Evolutionary conservation across 2,113 vertebrate species (phyloP), one percentile per base, ranked within the genome.

Genomic region (Charina bottae): DNA sequence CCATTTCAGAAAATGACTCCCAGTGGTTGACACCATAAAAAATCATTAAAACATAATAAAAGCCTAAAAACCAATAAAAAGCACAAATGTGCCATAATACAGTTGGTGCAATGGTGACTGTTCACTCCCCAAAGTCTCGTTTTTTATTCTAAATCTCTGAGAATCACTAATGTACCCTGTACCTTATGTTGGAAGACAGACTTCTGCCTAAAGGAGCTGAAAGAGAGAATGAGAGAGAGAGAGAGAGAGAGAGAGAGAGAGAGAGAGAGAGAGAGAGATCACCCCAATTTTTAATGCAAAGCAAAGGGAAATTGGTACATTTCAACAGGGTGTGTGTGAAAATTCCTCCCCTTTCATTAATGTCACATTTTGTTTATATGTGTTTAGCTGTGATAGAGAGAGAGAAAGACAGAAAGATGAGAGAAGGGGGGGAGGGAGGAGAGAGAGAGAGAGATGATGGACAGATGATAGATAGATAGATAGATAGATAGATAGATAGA

Each of bases 181-280:
- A 26, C 26, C 26, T 64, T n/a, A n/a, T 64, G 26, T 64, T n/a
- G 62, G 62, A n/a, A n/a, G 26, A 62, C 23, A 60, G 23, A 62
- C 49, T 49, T 49, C 49, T 49, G 49, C 49, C 49, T 49, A 49
- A 49, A 49, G 49, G 49, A 49, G 49, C 49, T 49, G 4, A 49
- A 42, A 26, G 28, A 4, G 26, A n/a, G n/a, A n/a, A n/a, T n/a
- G 24, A 4, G 60, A 0, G 60, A 1, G 24, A 1, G 10, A 0
- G 10, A 4, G 10, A 49, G 6, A 49, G 49, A 49, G 49, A 49
- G 6, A 49, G 24, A 4, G 60, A 0, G 24, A 4, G 60, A 0
- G 60, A 1, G 24, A 1, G 10, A 0, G 10, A 4, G 10, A 49
- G 6, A 49, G 49, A 49, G 49, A 49, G 6, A 49, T 49, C 49